These are phyloP conservation scores for Ondatra zibethicus DNA, from an alignment of 2,113 vertebrate genomes.

Conservation along the genomic window DNA sequence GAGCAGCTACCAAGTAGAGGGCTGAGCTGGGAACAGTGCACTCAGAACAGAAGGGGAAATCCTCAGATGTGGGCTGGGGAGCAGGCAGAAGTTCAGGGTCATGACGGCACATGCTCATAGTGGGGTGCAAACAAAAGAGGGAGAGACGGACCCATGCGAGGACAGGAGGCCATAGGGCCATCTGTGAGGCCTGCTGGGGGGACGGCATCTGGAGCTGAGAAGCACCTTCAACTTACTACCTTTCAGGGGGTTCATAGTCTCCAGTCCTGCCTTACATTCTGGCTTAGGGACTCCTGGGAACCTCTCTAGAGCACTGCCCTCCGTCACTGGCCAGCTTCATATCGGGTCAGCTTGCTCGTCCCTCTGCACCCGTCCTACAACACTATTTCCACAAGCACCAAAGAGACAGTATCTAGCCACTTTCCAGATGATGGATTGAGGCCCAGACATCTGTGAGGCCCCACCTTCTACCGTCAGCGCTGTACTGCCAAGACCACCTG, in stretches of 20 bases:
- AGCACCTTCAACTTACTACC: fast-evolving
- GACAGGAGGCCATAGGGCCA: too few relatives aligned
- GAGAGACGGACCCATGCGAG: fast-evolving
- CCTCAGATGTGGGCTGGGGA: not conserved
- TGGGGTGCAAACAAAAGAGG: fast-evolving
- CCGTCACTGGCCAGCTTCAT: too few relatives aligned
- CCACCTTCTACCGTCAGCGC: fast-evolving
- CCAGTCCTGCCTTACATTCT: not conserved
- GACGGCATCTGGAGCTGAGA: fast-evolving
- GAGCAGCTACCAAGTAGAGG: not conserved
- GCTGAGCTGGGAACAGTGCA: not conserved
- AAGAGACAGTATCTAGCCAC: not conserved
- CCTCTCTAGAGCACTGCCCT: not conserved
- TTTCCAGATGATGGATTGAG: not conserved
- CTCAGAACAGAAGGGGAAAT: not conserved
- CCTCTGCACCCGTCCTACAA: not conserved
- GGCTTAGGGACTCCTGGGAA: too few relatives aligned
- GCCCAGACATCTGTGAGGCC: too few relatives aligned
- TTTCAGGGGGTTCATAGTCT: not conserved
- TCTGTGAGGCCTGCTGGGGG: not conserved
- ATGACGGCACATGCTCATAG: fast-evolving
- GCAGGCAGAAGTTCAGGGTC: not conserved
- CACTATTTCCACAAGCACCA: not conserved
- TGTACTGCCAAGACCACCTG: not conserved
- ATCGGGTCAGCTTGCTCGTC: too few relatives aligned